phyloP scores from a whole-genome alignment of 2,113 vertebrate species.

The Engraulis encrasicolus region DNA sequence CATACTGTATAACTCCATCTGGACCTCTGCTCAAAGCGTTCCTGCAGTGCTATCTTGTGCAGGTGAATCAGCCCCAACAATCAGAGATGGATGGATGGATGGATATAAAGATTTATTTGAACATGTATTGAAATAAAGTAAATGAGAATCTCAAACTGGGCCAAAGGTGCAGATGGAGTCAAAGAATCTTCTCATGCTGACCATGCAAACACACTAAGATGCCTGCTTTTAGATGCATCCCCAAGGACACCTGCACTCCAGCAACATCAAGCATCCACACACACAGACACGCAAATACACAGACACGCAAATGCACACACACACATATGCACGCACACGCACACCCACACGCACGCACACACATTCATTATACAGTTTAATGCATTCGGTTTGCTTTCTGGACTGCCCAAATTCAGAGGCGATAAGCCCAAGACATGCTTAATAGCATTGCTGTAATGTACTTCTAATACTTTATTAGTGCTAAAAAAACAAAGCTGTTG shows the following conservation, averaged over 20 bases:
- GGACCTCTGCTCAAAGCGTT: neutral
- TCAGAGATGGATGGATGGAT: neutral
- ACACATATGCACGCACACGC: too few relatives aligned
- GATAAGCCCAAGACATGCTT: neutral
- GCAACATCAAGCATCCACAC: neutral
- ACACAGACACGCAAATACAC: too few relatives aligned
- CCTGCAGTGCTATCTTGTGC: neutral
- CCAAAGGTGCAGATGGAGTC: neutral
- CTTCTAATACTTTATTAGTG: too few relatives aligned
- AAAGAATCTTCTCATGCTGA: neutral
- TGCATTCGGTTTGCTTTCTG: neutral
- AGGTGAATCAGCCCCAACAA: neutral
- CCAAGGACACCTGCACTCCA: neutral
- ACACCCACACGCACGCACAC: too few relatives aligned
- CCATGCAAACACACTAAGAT: neutral
- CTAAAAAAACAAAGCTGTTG: too few relatives aligned
- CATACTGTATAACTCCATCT: neutral
- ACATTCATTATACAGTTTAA: neutral
- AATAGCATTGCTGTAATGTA: neutral
- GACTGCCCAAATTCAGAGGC: neutral
- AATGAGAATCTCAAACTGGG: neutral
- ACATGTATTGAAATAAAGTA: neutral
- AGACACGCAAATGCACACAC: too few relatives aligned
- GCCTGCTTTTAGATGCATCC: neutral
- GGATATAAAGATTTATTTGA: neutral